A percentile compares a stretch with the other conserved stretches of the same genome.
These are phyloP conservation scores for Syncerus caffer DNA, from an alignment of 2,797 vertebrate genomes.

Conservation along the genomic window DNA sequence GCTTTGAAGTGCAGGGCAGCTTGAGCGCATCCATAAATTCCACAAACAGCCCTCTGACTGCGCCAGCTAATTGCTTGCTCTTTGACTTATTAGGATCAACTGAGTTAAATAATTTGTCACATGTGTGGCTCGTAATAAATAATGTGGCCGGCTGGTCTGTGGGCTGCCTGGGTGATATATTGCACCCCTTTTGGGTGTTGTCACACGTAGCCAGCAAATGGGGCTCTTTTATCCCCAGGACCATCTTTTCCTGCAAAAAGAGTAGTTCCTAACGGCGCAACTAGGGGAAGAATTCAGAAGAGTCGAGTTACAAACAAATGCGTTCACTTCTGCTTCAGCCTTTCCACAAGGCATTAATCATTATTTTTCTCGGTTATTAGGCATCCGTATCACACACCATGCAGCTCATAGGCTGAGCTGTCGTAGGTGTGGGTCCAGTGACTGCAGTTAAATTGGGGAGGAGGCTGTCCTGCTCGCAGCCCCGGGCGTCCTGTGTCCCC, in stretches of 20 bases:
- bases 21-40: constrained; percentile 94
- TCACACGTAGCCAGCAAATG: constrained; percentile 82
- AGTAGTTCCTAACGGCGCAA: constrained; percentile 64
- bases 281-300: constrained; percentile 32
- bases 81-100: constrained; percentile 95
- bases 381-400: neutral
- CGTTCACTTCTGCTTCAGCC: constrained; percentile 40
- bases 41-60: constrained; percentile 90
- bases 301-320: constrained; percentile 20
- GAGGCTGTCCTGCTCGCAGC: neutral
- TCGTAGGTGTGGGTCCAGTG: neutral
- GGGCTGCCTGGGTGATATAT: constrained; percentile 86
- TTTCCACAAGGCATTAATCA: constrained; percentile 4
- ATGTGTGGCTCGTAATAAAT: constrained; percentile 93
- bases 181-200: constrained; percentile 85
- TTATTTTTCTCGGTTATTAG: constrained; percentile 8
- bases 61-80: constrained; percentile 97
- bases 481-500: neutral
- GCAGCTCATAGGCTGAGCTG: neutral
- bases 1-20: constrained; percentile 92
- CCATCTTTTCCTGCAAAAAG: constrained; percentile 74
- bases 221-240: constrained; percentile 57
- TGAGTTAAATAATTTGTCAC: constrained; percentile 97
- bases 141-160: constrained; percentile 85
- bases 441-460: neutral